These are phyloP conservation scores for Hydrophis major DNA, from an alignment of 2,797 vertebrate genomes.

Conservation along the genomic window DNA sequence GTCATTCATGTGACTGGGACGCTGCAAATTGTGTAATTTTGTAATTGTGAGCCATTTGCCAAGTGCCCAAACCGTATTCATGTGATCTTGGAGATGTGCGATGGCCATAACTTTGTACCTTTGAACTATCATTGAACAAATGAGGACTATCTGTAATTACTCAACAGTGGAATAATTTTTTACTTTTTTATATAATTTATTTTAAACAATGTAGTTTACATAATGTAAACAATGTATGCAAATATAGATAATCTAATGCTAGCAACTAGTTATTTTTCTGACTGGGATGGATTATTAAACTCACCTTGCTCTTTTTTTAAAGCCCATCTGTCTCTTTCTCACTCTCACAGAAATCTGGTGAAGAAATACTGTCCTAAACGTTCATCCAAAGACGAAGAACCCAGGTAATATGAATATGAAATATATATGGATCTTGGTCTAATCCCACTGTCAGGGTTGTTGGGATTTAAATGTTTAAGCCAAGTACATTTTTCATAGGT, in stretches of 20 bases:
- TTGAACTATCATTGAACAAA: background rate
- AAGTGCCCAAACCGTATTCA: background rate
- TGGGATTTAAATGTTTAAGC: background rate
- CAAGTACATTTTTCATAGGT: background rate
- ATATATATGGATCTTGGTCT: background rate
- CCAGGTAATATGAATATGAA: slow-evolving; percentile 79
- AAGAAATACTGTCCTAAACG: slow-evolving; percentile 98
- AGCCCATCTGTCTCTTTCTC: slow-evolving; percentile 33
- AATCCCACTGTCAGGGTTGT: background rate
- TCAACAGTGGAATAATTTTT: background rate
- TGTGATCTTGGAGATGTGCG: background rate
- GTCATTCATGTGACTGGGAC: background rate
- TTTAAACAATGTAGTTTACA: background rate
- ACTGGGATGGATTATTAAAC: background rate
- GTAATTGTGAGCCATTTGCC: background rate
- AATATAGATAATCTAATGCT: background rate
- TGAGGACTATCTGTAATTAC: background rate
- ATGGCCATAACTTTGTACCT: background rate
- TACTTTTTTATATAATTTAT: background rate
- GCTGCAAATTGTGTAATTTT: background rate
- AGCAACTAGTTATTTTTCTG: background rate
- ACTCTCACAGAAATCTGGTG: slow-evolving; percentile 86
- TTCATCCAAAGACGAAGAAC: slow-evolving; percentile 93
- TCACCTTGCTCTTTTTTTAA: slow-evolving; percentile 18
- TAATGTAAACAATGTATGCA: background rate